Percentiles rank a stretch among this genome's conserved stretches.
phyloP scores from a whole-genome alignment of 2,797 vertebrate genomes.

The Labroides dimidiatus region DNA sequence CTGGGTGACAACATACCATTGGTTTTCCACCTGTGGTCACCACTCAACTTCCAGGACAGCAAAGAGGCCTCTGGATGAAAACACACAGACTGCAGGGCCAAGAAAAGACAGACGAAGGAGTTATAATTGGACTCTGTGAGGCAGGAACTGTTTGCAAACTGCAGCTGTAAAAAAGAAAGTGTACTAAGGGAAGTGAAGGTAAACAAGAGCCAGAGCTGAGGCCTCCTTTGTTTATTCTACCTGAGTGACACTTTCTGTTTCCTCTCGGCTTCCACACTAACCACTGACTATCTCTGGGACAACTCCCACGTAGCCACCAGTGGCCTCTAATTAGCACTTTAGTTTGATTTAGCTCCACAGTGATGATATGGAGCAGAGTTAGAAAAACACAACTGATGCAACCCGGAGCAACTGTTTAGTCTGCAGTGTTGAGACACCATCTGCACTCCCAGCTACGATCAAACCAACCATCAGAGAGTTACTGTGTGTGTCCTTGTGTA shows the following conservation, averaged over 20 bases:
- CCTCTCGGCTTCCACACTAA: slow-evolving; percentile 55
- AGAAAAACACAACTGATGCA: slow-evolving; percentile 69
- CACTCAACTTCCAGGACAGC: slow-evolving; percentile 31
- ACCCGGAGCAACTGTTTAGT: slow-evolving; percentile 71
- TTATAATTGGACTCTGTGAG: neutral
- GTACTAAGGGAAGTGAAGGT: neutral
- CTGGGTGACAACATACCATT: slow-evolving; percentile 48
- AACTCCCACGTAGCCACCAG: slow-evolving; percentile 56
- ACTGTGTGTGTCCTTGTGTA: neutral
- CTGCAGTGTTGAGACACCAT: slow-evolving; percentile 41
- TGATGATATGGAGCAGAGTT: slow-evolving; percentile 58
- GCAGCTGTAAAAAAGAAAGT: neutral
- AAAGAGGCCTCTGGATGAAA: neutral
- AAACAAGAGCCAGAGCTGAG: neutral
- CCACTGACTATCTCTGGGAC: slow-evolving; percentile 54
- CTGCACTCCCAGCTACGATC: slow-evolving; percentile 4
- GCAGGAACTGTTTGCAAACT: neutral
- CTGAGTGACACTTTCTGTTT: slow-evolving; percentile 51
- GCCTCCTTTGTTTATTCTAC: slow-evolving; percentile 18
- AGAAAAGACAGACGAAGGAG: neutral
- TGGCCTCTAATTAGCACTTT: slow-evolving; percentile 67
- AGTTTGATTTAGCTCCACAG: slow-evolving; percentile 64
- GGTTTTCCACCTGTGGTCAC: slow-evolving; percentile 51
- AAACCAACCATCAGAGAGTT: slow-evolving; percentile 4
- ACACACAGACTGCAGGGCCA: neutral